Evolutionary conservation across 1,140 invertebrate species (phyloP).

Genomic region (Diachasmimorpha longicaudata): DNA sequence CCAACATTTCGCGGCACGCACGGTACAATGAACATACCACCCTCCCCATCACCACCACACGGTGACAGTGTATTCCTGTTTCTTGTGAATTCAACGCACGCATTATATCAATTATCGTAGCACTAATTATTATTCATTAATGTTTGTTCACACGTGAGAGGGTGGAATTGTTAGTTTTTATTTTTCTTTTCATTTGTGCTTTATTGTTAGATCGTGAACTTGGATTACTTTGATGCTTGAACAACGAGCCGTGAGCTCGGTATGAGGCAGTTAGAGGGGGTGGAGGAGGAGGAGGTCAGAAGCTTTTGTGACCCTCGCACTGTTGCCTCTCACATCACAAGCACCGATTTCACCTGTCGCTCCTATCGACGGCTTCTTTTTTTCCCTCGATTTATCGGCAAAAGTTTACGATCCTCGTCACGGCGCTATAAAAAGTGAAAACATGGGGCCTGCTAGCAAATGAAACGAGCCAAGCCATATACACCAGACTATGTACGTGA

Average conservation of each 20-base stretch:
- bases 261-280: too few relatives aligned
- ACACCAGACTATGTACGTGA: constrained; percentile 13
- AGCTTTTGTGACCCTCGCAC: background rate
- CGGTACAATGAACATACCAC: background rate
- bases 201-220: background rate
- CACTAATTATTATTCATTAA: constrained; percentile 45
- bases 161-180: background rate
- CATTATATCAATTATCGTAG: constrained; percentile 39
- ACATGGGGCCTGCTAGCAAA: constrained; percentile 19
- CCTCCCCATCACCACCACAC: too few relatives aligned
- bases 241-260: too few relatives aligned
- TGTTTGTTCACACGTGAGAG: constrained; percentile 22
- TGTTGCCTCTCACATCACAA: background rate
- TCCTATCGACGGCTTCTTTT: background rate
- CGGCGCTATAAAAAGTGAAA: constrained; percentile 20
- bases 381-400: constrained; percentile 24
- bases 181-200: background rate
- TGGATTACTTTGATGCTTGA: background rate
- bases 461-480: constrained; percentile 21
- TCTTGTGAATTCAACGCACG: background rate
- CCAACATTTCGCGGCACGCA: background rate
- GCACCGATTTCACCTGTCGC: background rate
- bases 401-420: constrained; percentile 20
- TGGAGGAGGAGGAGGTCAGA: background rate
- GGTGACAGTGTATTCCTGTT: constrained; percentile 2